These are phyloP conservation scores for Hippopotamyrus pictus DNA, from an alignment of 2,797 vertebrate species.

Conservation along the genomic window DNA sequence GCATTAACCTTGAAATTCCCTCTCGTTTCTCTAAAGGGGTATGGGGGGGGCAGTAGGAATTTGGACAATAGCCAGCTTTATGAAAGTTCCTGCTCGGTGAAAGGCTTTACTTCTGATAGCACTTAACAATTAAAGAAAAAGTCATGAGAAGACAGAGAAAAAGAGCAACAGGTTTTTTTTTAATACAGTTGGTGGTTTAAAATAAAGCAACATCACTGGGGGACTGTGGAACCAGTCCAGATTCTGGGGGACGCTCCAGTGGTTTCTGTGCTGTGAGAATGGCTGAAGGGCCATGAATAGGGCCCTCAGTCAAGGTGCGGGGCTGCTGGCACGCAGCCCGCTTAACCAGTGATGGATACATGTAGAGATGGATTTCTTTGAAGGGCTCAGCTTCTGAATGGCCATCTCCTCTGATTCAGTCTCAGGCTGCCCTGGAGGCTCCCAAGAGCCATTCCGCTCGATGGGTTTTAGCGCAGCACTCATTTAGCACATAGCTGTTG, in stretches of 20 bases:
- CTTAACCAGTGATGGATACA: conserved; percentile 2
- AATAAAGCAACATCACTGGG: not conserved
- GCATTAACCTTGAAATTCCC: not conserved
- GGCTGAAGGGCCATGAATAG: not conserved
- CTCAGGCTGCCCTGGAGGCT: not conserved
- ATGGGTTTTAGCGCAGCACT: not conserved
- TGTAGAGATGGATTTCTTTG: conserved; percentile 48
- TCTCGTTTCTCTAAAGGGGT: not conserved
- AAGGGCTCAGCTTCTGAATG: not conserved
- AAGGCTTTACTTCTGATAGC: not conserved
- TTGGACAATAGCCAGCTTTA: not conserved
- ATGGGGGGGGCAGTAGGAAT: not conserved
- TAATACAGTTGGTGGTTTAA: not conserved
- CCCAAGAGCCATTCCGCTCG: not conserved
- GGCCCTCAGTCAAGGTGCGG: not conserved
- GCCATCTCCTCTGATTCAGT: not conserved
- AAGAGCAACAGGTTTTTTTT: not conserved
- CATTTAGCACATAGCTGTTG: not conserved
- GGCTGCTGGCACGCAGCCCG: not conserved
- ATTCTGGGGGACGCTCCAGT: not conserved
- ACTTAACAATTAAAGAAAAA: not conserved
- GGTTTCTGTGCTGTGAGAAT: not conserved
- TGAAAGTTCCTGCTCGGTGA: not conserved
- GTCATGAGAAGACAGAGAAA: not conserved
- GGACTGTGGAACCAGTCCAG: not conserved